Evolutionary conservation across 2,888 invertebrate genomes (phyloP), one percentile per base, ranked within the genome.

Genomic region (Allolobophora icterica): DNA sequence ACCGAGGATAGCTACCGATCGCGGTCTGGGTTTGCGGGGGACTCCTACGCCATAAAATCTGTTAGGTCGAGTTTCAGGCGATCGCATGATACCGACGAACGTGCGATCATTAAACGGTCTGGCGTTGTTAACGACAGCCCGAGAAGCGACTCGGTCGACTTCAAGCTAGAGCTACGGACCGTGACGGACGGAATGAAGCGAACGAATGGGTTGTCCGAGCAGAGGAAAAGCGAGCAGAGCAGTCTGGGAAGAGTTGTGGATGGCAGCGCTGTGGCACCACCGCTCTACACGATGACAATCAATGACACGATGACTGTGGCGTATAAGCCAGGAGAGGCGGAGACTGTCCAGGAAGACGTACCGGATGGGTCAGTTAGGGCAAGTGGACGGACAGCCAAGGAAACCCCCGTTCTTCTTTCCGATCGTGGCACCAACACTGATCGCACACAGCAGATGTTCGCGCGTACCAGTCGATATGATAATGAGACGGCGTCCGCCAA

Each of bases 241-340:
- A 35, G 84, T 11, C 1, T 35, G 52, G 52, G 52, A 33, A 89
- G 87, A 6, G 38, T 33, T 4, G 38, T 1, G 4, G 34, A 33
- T 30, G 45, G 45, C 15, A 19, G 15, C 17, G 40, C 30, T 6
- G 40, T 38, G 17, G 89, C 40, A 13, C 30, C 30, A 33, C 91
- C 92, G 15, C 89, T 90, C 35, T 93, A 91, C 90, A 92, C 89
- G 42, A 93, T 93, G 93, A 87, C n/a, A n/a, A 71, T 93, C 71
- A 91, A 92, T 71, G 92, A 93, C 87, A 92, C 93, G 30, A 93
- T 93, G 93, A 93, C 92, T 1, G 93, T 93, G 92, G 92, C 91
- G 84, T 93, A 92, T 90, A 84, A 58, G 89, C 92, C 92, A 24
- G 87, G 71, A 19, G 89, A 89, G 89, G 35, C 19, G 8, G 87